phyloP scores from a whole-genome alignment of 1,140 invertebrate species.

The Nixonia krombeini region DNA sequence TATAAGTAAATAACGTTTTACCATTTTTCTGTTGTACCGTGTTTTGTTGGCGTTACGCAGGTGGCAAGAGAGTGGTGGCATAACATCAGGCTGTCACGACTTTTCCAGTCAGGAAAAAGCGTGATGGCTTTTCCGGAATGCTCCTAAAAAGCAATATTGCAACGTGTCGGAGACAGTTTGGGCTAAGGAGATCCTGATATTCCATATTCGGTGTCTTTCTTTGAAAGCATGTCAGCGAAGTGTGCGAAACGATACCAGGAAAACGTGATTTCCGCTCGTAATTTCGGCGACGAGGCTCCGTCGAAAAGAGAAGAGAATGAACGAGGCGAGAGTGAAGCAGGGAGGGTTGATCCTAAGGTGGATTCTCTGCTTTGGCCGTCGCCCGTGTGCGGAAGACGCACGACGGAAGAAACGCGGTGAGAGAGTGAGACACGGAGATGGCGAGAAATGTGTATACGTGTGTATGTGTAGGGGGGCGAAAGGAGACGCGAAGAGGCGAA shows the following conservation, averaged over 20 bases:
- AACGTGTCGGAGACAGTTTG: no score
- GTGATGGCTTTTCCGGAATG: no score
- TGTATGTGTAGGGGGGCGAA: conserved; percentile 4
- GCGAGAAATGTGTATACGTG: no score
- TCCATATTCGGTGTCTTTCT: conserved; percentile 20
- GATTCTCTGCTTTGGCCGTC: conserved; percentile 6
- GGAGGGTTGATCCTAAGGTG: conserved; percentile 2
- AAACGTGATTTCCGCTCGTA: conserved; percentile 54
- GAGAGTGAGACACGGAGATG: no score
- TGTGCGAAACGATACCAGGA: conserved; percentile 37
- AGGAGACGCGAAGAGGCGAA: no score
- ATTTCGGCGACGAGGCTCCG: conserved; percentile 44
- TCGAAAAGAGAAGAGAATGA: conserved; percentile 18
- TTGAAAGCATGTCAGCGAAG: conserved; percentile 29
- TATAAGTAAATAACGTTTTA: no score
- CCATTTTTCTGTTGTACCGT: no score
- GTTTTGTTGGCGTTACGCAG: no score
- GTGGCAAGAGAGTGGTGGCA: no score
- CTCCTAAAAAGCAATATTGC: no score
- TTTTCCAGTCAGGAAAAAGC: no score
- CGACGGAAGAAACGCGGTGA: conserved; percentile 1
- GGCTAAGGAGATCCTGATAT: conserved; percentile 25
- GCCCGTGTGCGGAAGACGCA: not conserved
- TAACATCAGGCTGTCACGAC: no score
- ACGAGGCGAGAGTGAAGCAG: not conserved